Base-by-base conservation (phyloP, 35 echinoderm and acorn worm genomes). In the Stichopus chloronotus region DNA sequence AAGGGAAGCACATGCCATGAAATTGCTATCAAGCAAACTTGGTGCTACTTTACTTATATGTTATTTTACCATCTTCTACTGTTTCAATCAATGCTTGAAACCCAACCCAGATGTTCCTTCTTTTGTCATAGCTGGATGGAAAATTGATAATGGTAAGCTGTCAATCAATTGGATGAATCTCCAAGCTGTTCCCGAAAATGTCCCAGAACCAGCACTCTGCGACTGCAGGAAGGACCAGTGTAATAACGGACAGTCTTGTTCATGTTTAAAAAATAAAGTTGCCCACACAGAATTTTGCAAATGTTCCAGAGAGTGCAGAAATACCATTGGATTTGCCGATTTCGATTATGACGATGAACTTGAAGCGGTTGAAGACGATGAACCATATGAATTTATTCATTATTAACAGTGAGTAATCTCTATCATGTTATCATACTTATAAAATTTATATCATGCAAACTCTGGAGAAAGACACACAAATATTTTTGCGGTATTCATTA, bases 271-370 rank as follows among this genome's bases (percentile, higher is more conserved):
- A 87, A 68, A 60, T 8, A 83, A 68, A 61, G 23, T 93, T 58
- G 55, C 92, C 20, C 85, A 79, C 60, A 93, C 79, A 86, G 92
- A 93, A 52, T 72, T 93, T 10, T 93, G 92, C 63, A 93, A 82
- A 84, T 86, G 92, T 10, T 19, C 54, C 43, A 53, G 55, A 21
- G 92, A 79, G 65, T 93, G 92, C 58, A 76, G 72, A 91, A 91
- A 74, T 91, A 76, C 89, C 43, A 55, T 74, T 91, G 52, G 61
- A 74, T 76, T 61, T 24, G 68, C 53, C 7, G 22, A 78, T 65
- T 77, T 76, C 52, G 89, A 91, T 91, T 63, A 91, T 91, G 72
- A 91, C 30, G 65, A 76, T 74, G 89, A 91, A 9, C 43, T 53
- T 74, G 89, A 91, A 25, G 80, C 0, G 30, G 30, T 1, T 43